Base-by-base conservation (phyloP, 2,797 vertebrate genomes). In the Gadopsis bispinosus region DNA sequence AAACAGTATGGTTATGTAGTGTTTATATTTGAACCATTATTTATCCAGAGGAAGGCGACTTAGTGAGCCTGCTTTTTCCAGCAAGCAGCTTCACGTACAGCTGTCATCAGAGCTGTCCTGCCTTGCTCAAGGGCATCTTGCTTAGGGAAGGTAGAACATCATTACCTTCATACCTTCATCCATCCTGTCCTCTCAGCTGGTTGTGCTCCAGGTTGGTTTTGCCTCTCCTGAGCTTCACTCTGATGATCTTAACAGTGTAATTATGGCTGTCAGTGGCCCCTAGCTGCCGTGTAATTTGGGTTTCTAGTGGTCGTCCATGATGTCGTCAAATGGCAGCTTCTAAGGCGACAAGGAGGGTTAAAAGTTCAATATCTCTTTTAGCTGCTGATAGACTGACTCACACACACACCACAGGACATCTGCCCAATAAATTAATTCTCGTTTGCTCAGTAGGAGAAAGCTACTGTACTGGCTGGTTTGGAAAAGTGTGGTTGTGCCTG, bases 231-330 rank as follows among this genome's bases (percentile, higher is more conserved):
- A 90, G 82, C 85, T 79, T 87, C 61, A 59, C 91, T 94, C 86
- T 93, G 92, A 94, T 94, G 90, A 93, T 91, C 79, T 69, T 75
- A 86, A 91, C 77, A 43, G 86, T 94, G 68, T 94, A 95, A 95
- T 95, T 95, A 94, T 86, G 85, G 88, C 89, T 91, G 88, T 92
- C 94, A 93, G 91, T 93, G 89, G 93, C 81, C 82, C 82, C 80
- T 77, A 64, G 89, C 86, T 91, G 91, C 91, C 73, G 83, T 96
- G 86, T 94, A 94, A 95, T 95, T 95, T 94, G 89, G 91, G 90
- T 92, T 93, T 93, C 76, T 84, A 93, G 88, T 53, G 77, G 83
- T 91, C 66, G 69, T 87, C 78, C 85, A 41, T 83, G 83, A 92
- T 91, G 87, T 92, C 69, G 83, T 93, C 89, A 93, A 89, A 93